Evolutionary conservation across 2,888 invertebrate species (phyloP).

Genomic region (Dryobotodes eremita): DNA sequence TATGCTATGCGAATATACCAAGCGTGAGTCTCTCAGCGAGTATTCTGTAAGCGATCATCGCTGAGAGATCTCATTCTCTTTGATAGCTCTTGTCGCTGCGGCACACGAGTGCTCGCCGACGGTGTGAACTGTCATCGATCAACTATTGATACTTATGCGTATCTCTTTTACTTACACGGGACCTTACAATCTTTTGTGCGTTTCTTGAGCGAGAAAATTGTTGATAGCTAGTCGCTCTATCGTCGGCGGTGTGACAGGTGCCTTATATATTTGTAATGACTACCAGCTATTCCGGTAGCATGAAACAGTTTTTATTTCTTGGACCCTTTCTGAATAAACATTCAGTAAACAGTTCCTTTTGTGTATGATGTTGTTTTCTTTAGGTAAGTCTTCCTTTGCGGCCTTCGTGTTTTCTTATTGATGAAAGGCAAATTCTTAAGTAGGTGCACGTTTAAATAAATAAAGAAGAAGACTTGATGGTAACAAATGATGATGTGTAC

Average conservation of each 20-base stretch:
- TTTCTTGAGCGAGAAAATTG: not conserved
- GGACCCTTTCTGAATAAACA: conserved; percentile 23
- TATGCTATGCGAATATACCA: not conserved
- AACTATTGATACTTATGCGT: not conserved
- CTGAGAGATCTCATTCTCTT: not conserved
- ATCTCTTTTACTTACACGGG: not conserved
- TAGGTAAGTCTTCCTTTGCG: not conserved
- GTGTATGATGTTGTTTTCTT: conserved; percentile 31
- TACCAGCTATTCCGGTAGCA: not conserved
- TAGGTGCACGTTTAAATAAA: not conserved
- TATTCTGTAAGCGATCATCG: not conserved
- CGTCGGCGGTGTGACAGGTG: not conserved
- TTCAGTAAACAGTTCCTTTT: conserved; percentile 9
- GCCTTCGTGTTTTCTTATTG: not conserved
- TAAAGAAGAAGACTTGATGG: not conserved
- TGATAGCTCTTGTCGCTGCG: not conserved
- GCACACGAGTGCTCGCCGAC: not conserved
- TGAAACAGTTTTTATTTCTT: conserved; percentile 46
- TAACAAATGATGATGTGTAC: not conserved
- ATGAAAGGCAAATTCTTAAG: not conserved
- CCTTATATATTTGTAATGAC: not conserved
- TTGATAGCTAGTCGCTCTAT: not conserved
- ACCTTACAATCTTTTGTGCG: not conserved
- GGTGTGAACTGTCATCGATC: not conserved
- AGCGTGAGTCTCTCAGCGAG: not conserved